Percentiles rank a stretch among this genome's conserved stretches.
Conservation (phyloP, 1,140 invertebrate genomes). For the Psilanteris sp. region DNA sequence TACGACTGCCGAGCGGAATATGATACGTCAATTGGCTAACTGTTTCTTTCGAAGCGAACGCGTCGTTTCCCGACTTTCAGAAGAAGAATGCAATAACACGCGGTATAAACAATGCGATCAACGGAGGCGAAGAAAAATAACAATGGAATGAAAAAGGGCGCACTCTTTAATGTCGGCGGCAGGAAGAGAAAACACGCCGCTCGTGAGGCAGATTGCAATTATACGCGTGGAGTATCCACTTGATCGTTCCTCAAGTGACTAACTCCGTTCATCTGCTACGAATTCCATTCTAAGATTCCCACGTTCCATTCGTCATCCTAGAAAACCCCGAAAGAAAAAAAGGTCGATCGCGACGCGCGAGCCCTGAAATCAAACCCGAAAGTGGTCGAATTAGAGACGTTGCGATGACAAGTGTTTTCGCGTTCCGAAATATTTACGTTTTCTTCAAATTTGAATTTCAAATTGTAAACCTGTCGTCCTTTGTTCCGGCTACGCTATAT, state of each 20-base stretch:
- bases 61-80: neutral
- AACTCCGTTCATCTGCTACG: slow-evolving; percentile 51
- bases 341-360: slow-evolving; percentile 6
- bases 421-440: too few species aligned
- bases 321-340: slow-evolving; percentile 33
- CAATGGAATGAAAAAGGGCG: slow-evolving; percentile 24
- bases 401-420: too few species aligned
- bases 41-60: too few species aligned
- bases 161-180: slow-evolving; percentile 21
- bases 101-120: slow-evolving; percentile 8
- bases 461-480: too few species aligned
- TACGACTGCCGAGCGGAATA: too few species aligned
- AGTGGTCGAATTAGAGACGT: neutral
- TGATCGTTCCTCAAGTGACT: slow-evolving; percentile 63
- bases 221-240: slow-evolving; percentile 64
- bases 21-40: too few species aligned
- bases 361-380: neutral
- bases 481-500: too few species aligned
- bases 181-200: slow-evolving; percentile 49
- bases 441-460: too few species aligned
- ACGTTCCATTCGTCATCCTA: slow-evolving; percentile 51
- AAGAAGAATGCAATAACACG: slow-evolving; percentile 1
- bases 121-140: slow-evolving; percentile 23
- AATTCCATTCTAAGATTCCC: slow-evolving; percentile 60
- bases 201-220: slow-evolving; percentile 58